Evolutionary conservation across 2,113 vertebrate species (phyloP), one percentile per base, ranked within the genome.

Genomic region (Dipodomys stephensi): DNA sequence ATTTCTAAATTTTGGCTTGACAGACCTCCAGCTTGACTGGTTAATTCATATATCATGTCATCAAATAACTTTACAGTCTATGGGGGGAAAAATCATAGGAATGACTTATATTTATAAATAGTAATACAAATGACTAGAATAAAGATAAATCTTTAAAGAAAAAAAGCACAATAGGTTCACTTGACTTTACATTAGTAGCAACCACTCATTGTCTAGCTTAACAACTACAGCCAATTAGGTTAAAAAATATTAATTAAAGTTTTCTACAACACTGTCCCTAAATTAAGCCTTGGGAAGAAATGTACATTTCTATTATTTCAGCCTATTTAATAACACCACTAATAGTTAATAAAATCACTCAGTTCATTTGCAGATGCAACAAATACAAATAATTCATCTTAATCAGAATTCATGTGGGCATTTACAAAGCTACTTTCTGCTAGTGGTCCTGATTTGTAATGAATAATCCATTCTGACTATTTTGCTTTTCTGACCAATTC

Each of bases 1-100:
- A 99, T 82, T 93, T 99, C 99, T 57, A 97, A 97, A 92, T 99
- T 99, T 97, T 99, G 99, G 97, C 98, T 99, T 81, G 98, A 99
- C 77, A 99, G 96, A 62, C 96, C 98, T 93, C 98, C 98, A 32
- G 98, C 98, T 95, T 99, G 98, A 7, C 93, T 98, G 83, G 97
- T 98, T 88, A 99, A 98, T 95, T 99, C 99, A 96, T 95, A 97
- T 94, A 99, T 97, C 98, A 99, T 98, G 77, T 97, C 97, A 97
- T 99, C 98, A 98, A 99, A 99, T 95, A 99, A 95, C 22, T 98
- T 98, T 13, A 98, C 96, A 62, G 98, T 98, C 99, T 99, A 97
- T 91, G 49, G 95, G 86, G 96, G 95, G 86, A 96, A 83, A 97
- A 95, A 97, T 62, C 19, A 39, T 39, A 95, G 77, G 83, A 39